These are phyloP conservation scores for Psylliodes chrysocephalus DNA, from an alignment of 2,888 invertebrate genomes.

Conservation along the genomic window DNA sequence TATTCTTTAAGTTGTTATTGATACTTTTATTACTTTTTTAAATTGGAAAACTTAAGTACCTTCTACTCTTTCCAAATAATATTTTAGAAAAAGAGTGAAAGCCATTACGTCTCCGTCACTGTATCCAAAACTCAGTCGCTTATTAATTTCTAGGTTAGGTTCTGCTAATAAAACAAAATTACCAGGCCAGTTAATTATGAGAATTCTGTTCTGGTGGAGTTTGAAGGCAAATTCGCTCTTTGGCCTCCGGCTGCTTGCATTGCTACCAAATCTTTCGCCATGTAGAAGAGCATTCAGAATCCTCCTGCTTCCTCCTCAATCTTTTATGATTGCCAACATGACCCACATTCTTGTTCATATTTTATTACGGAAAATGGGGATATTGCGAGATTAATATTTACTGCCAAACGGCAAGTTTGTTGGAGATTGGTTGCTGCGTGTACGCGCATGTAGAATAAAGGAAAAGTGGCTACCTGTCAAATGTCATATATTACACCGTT, in stretches of 20 bases:
- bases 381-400: too few species aligned
- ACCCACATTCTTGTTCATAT: neutral
- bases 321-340: constrained; percentile 7
- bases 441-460: too few species aligned
- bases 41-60: too few species aligned
- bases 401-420: too few species aligned
- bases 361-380: neutral
- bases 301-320: too few species aligned
- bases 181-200: constrained; percentile 58
- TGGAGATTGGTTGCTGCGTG: neutral
- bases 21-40: too few species aligned
- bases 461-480: too few species aligned
- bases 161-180: constrained; percentile 59
- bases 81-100: too few species aligned
- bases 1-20: too few species aligned
- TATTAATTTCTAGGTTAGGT: constrained; percentile 57
- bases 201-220: constrained; percentile 53
- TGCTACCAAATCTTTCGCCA: constrained; percentile 26
- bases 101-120: constrained; percentile 27
- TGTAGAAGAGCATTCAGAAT: constrained; percentile 1
- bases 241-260: constrained; percentile 21
- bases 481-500: too few species aligned
- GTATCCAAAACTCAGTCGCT: constrained; percentile 43
- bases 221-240: constrained; percentile 45
- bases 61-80: too few species aligned